Evolutionary conservation across 2,888 invertebrate genomes (phyloP), one percentile per base, ranked within the genome.

Genomic region (Volucella bombylans): DNA sequence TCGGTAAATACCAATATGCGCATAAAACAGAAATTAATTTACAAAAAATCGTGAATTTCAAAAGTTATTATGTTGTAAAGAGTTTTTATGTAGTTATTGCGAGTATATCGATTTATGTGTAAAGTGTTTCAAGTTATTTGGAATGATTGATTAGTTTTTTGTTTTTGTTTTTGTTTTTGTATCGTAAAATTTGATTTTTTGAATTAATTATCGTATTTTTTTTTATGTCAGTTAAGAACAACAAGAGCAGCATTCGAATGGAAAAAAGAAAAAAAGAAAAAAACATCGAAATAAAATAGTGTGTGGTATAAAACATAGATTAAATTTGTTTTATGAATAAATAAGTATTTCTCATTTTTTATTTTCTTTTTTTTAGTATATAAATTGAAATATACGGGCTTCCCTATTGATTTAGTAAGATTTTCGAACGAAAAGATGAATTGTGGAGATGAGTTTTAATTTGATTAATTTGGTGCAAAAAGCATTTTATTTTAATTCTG

Each of bases 241-340:
- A 85, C 82, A 87, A 87, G 87, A 88, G 88, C 88, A 87, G 88
- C 88, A 87, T 87, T 87, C 86, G 86, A 88, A 88, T 87, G 86
- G 81, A 88, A 87, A 87, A 88, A 87, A 88, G 87, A 87, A 87
- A 87, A 87, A 88, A 87, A 87, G 86, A 87, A 87, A 23, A 82
- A 86, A 86, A 88, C 86, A 87, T 87, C 87, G 85, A 85, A 86
- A 86, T 85, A 86, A 86, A 87, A 87, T 87, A 86, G 86, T 87
- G 86, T 87, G 87, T 86, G 74, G 86, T 86, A 77, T 76, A 78
- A 78, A 82, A 85, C 81, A 72, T 81, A 81, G 64, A 65, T 76
- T 85, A 80, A 80, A 54, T 83, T 71, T 78, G 65, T 86, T 74
- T 64, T 65, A 86, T 77, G 76, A 76, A 73, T 80, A 76, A 82